Evolutionary conservation across 1,140 invertebrate species (phyloP).

Genomic region (Cataglyphis hispanica): DNA sequence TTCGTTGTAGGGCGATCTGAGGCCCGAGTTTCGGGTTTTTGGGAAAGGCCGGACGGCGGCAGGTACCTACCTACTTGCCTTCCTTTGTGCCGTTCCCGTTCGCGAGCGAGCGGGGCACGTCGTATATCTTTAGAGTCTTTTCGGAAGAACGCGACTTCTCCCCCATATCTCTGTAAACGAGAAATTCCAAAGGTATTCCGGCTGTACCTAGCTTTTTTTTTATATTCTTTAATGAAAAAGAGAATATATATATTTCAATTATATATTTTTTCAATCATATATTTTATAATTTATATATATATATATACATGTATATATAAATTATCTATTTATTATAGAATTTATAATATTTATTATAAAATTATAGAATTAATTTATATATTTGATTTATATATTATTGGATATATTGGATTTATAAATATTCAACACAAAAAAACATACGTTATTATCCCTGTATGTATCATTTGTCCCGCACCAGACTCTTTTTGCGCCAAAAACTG

Average conservation of each 20-base stretch:
- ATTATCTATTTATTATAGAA: too few relatives aligned
- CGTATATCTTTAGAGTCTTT: conserved; percentile 26
- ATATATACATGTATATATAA: too few relatives aligned
- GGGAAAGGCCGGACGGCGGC: conserved; percentile 38
- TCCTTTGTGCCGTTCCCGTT: conserved; percentile 1
- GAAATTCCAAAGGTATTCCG: not conserved
- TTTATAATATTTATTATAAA: too few relatives aligned
- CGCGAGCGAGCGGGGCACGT: conserved; percentile 8
- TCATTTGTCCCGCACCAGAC: not conserved
- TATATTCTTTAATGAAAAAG: not conserved
- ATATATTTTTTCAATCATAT: too few relatives aligned
- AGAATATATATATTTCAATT: too few relatives aligned
- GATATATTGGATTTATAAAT: too few relatives aligned
- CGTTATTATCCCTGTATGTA: too few relatives aligned
- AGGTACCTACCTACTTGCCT: conserved; percentile 35
- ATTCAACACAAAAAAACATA: too few relatives aligned
- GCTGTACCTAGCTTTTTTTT: conserved; percentile 4
- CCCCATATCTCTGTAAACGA: conserved; percentile 8
- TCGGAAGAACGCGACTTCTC: not conserved
- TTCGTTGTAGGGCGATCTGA: not conserved
- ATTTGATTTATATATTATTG: too few relatives aligned
- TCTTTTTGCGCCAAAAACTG: not conserved
- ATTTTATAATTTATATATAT: too few relatives aligned
- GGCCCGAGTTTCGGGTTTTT: conserved; percentile 20
- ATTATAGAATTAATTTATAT: too few relatives aligned